Evolutionary conservation across 2,888 invertebrate species (phyloP).

Genomic region (Lapara coniferarum): DNA sequence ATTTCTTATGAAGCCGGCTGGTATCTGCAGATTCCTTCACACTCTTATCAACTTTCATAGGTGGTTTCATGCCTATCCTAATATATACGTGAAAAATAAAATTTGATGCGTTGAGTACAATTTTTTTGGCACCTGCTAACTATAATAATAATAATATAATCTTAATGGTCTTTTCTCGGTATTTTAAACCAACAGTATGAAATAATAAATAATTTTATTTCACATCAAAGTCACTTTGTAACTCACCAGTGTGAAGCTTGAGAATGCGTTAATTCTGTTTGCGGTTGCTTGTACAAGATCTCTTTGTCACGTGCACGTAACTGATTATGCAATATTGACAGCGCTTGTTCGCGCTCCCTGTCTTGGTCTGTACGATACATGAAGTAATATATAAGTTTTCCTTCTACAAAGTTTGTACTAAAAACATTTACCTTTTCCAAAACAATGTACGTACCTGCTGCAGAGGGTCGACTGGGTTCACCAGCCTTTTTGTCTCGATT

Average conservation of each 20-base stretch:
- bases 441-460: constrained; percentile 1
- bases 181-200: too few relatives aligned
- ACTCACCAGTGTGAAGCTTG: constrained; percentile 61
- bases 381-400: too few relatives aligned
- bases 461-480: constrained; percentile 2
- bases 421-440: not conserved
- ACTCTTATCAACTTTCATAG: constrained; percentile 57
- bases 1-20: constrained; percentile 66
- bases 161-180: too few relatives aligned
- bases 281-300: constrained; percentile 61
- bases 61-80: constrained; percentile 48
- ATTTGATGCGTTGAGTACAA: too few relatives aligned
- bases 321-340: constrained; percentile 53
- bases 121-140: not conserved
- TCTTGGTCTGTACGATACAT: constrained; percentile 43
- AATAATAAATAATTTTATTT: not conserved
- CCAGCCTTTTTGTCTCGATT: constrained; percentile 12
- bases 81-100: constrained; percentile 7
- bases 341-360: constrained; percentile 51
- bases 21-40: constrained; percentile 67
- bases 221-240: not conserved
- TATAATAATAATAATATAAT: not conserved
- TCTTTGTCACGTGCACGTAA: constrained; percentile 56
- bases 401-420: too few relatives aligned
- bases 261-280: constrained; percentile 54